Evolutionary conservation across 2,888 invertebrate genomes (phyloP).

Genomic region (Drosophila peninsularis): DNA sequence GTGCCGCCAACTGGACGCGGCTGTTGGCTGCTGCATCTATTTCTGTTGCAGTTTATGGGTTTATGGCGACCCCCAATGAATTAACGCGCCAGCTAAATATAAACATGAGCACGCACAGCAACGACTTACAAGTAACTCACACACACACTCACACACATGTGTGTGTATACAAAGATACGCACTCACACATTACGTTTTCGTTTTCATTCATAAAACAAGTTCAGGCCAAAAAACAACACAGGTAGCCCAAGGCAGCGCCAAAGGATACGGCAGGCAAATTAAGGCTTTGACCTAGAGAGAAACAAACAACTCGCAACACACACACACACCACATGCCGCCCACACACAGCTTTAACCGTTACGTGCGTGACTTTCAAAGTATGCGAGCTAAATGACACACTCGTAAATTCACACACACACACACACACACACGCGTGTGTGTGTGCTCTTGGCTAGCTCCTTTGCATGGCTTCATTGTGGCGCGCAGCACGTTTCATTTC

Average conservation of each 20-base stretch:
- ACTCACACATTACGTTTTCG: conserved; percentile 33
- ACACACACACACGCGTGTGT: neutral
- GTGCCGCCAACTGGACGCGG: conserved; percentile 71
- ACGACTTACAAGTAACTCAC: conserved; percentile 38
- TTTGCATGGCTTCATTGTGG: conserved; percentile 80
- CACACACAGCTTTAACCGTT: conserved; percentile 53
- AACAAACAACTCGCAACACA: conserved; percentile 57
- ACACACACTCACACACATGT: neutral
- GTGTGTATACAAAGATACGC: conserved; percentile 7
- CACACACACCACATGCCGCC: conserved; percentile 22
- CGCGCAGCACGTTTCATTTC: conserved; percentile 79
- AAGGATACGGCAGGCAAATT: conserved; percentile 71
- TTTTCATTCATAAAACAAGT: conserved; percentile 69
- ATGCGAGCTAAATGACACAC: conserved; percentile 72
- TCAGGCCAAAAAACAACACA: conserved; percentile 54
- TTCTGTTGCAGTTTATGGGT: conserved; percentile 64
- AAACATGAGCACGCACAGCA: conserved; percentile 44
- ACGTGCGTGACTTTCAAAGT: conserved; percentile 78
- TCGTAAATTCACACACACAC: conserved; percentile 60
- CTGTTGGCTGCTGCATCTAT: conserved; percentile 52
- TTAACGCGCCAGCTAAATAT: conserved; percentile 51
- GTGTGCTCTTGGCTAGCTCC: conserved; percentile 44
- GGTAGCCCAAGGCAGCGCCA: conserved; percentile 47
- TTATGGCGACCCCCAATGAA: conserved; percentile 69
- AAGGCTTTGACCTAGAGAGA: conserved; percentile 80